Conservation (phyloP, 1,140 invertebrate genomes). For the Eumaeus atala region DNA sequence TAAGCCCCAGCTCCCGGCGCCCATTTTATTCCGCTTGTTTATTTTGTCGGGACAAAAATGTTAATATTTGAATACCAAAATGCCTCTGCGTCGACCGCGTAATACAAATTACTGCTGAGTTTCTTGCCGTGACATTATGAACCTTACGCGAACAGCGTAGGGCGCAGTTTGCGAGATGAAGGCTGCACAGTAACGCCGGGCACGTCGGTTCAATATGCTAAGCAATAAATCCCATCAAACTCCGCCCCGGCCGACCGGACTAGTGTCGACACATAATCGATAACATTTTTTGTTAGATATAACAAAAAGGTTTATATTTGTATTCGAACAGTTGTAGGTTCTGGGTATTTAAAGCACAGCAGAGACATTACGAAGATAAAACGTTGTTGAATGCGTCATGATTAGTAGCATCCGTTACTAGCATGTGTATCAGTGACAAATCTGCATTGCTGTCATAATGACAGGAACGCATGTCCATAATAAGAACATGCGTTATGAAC, state of each 20-base stretch:
- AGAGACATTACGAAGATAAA: too few relatives aligned
- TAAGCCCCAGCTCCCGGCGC: not conserved
- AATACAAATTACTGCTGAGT: conserved; percentile 19
- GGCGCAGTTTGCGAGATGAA: not conserved
- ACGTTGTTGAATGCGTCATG: too few relatives aligned
- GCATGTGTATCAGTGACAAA: too few relatives aligned
- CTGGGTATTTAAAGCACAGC: too few relatives aligned
- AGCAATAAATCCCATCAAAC: conserved; percentile 36
- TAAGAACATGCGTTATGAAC: too few relatives aligned
- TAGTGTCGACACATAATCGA: conserved; percentile 21
- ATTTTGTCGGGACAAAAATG: conserved; percentile 10
- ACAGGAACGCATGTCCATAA: too few relatives aligned
- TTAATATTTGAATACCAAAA: conserved; percentile 10
- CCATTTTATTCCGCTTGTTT: conserved; percentile 5
- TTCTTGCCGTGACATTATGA: not conserved
- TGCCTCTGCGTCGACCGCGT: conserved; percentile 10
- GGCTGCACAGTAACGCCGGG: conserved; percentile 6
- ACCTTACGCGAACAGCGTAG: not conserved
- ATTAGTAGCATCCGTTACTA: too few relatives aligned
- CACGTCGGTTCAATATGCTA: conserved; percentile 36
- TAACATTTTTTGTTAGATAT: not conserved
- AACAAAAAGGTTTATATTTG: too few relatives aligned
- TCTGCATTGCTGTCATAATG: too few relatives aligned
- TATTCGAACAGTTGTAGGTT: too few relatives aligned
- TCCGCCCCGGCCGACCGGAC: conserved; percentile 24